phyloP scores from a whole-genome alignment of 2,888 invertebrate genomes.

The Seira ritae region DNA sequence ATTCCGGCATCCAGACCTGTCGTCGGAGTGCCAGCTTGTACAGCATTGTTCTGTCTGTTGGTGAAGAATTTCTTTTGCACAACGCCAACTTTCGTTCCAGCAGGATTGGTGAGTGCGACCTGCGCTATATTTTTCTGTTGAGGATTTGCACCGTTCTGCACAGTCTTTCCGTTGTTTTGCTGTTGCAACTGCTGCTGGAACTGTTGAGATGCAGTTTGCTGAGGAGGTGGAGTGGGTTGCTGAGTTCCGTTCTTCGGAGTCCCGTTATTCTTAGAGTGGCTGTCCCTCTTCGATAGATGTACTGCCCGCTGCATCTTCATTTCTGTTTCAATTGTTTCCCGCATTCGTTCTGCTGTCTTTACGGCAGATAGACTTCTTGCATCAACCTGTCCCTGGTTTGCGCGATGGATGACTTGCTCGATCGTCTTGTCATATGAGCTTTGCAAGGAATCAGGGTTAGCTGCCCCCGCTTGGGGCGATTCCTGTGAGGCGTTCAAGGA shows the following conservation, averaged over 20 bases:
- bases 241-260: conserved; percentile 80
- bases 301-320: conserved; percentile 90
- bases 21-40: conserved; percentile 19
- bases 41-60: conserved; percentile 25
- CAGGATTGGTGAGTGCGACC: conserved; percentile 43
- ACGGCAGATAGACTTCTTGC: conserved; percentile 49
- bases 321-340: conserved; percentile 93
- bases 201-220: conserved; percentile 68
- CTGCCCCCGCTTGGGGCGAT: background rate
- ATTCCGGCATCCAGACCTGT: conserved; percentile 28
- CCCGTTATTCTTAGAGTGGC: conserved; percentile 78
- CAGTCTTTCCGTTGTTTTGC: background rate
- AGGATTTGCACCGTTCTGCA: background rate
- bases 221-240: conserved; percentile 72
- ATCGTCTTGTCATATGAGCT: conserved; percentile 58
- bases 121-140: conserved; percentile 59
- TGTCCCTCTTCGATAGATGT: conserved; percentile 88
- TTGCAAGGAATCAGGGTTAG: conserved; percentile 20
- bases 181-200: conserved; percentile 63
- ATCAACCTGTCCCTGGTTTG: conserved; percentile 76
- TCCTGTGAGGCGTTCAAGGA: background rate
- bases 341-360: conserved; percentile 75
- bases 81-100: conserved; percentile 46
- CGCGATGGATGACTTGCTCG: conserved; percentile 73
- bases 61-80: conserved; percentile 54